phyloP scores from a whole-genome alignment of 2,888 invertebrate genomes.

The Terebella lapidaria region DNA sequence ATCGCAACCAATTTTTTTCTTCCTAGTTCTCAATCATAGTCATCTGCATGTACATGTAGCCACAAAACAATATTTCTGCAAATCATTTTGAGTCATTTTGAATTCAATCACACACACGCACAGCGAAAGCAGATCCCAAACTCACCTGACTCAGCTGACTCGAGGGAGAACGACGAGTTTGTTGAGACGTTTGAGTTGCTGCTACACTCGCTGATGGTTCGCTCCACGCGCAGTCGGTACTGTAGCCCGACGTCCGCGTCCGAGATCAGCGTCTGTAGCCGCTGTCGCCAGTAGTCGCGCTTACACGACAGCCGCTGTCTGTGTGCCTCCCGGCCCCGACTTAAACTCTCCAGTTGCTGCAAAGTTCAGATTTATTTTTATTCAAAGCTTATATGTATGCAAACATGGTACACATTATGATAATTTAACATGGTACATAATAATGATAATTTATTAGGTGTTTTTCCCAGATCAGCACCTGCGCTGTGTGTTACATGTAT shows the following conservation, averaged over 20 bases:
- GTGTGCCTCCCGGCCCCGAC: background rate
- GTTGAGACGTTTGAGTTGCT: background rate
- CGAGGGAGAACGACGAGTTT: background rate
- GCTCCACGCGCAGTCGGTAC: background rate
- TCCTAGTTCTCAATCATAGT: no score
- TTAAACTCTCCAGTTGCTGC: background rate
- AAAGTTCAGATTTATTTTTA: no score
- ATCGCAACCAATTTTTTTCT: no score
- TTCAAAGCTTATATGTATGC: no score
- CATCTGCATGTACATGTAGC: no score
- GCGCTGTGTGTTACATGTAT: no score
- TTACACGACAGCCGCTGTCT: background rate
- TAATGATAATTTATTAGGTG: no score
- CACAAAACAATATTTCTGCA: no score
- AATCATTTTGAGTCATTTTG: no score
- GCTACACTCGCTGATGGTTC: background rate
- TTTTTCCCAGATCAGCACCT: no score
- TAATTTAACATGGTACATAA: no score
- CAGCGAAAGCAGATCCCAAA: background rate
- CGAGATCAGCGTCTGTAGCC: background rate
- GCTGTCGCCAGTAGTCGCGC: background rate
- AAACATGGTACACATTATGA: no score
- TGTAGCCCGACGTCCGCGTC: background rate
- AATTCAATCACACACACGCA: background rate
- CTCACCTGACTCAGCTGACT: background rate